Evolutionary conservation across 2,113 vertebrate genomes (phyloP), one percentile per base, ranked within the genome.

Genomic region (Dinomys branickii): DNA sequence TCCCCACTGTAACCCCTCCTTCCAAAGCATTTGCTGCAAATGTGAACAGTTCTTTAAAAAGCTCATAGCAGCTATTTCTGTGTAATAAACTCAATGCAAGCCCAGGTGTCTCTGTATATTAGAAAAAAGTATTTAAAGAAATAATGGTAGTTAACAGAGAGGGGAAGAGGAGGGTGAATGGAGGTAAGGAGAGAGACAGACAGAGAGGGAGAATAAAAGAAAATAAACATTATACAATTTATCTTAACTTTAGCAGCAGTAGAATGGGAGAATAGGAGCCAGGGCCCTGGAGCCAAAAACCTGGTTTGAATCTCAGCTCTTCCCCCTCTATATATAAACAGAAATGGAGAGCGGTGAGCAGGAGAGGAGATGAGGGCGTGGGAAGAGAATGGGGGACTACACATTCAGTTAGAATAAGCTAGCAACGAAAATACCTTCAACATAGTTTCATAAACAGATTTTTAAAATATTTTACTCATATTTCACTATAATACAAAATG

Each of bases 101-200:
- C 0, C 47, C 47, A 59, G 26, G 22, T 54, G 16, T 82, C 82
- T 93, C 26, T 41, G n/a, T 58, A 35, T 47, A n/a, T 52, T 67
- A 94, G 35, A 28, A 56, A 92, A 80, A 63, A 52, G 5, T 33
- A 44, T 65, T 83, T 95, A 67, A 88, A 58, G 54, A 94, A 85
- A 91, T 88, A 84, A 80, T 56, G 26, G 16, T 61, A 44, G 44
- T 61, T 84, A 41, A 56, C 7, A 44, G n/a, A 59, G 54, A 80
- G n/a, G 3, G 24, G 3, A 22, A n/a, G 56, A 41, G 41, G 58
- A 20, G 22, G 41, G 41, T 24, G 4, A 19, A n/a, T 24, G 19
- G 17, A 82, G 10, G 33, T 10, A 75, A 82, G 33, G 5, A 12
- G 69, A 75, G 9, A 6, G 38, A 28, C 17, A 13, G 10, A 10